Conservation (phyloP, 2,888 invertebrate species). For the Eupithecia abbreviata region DNA sequence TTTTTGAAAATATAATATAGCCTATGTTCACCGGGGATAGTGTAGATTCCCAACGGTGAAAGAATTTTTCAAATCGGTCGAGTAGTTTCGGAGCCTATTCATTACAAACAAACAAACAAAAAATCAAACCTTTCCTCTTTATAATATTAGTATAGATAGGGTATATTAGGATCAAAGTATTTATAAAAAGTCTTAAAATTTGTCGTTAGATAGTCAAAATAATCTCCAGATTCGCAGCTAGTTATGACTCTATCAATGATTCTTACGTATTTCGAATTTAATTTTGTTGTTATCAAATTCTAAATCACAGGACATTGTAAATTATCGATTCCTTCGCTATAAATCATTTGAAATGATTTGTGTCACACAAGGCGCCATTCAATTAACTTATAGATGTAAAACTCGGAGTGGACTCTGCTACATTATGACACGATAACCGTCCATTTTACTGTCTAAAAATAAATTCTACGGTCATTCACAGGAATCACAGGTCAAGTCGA, state of each 20-base stretch:
- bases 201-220: background rate
- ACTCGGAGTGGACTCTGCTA: conserved; percentile 34
- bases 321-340: conserved; percentile 46
- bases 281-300: conserved; percentile 54
- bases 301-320: conserved; percentile 62
- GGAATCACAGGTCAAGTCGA: conserved; percentile 45
- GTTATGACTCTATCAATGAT: background rate
- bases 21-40: too few species aligned
- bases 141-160: too few species aligned
- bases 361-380: conserved; percentile 49
- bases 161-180: too few species aligned
- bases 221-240: background rate
- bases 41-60: too few species aligned
- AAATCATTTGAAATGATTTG: conserved; percentile 55
- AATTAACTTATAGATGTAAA: conserved; percentile 44
- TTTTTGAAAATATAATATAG: too few species aligned
- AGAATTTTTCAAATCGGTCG: too few species aligned
- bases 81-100: too few species aligned
- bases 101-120: too few species aligned
- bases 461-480: conserved; percentile 48
- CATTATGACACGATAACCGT: conserved; percentile 46
- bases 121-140: too few species aligned
- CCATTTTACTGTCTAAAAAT: conserved; percentile 48
- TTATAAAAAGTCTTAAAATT: background rate
- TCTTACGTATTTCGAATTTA: background rate